Percentiles rank a stretch among this genome's conserved stretches.
These are phyloP conservation scores for Fulmarus glacialis DNA, from an alignment of 2,113 vertebrate species.

Conservation along the genomic window DNA sequence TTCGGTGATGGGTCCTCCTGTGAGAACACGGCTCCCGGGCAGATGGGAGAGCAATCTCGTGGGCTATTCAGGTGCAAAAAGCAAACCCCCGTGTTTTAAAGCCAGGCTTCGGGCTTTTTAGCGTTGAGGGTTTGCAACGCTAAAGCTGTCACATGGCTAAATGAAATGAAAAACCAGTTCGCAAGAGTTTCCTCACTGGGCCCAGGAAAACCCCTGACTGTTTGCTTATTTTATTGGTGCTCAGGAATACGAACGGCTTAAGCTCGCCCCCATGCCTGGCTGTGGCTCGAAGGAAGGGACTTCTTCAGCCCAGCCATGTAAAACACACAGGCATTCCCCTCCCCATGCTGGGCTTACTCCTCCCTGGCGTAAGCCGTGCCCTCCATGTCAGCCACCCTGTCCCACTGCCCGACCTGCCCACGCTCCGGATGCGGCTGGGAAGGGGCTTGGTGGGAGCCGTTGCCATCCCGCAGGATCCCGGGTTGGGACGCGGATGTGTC, in stretches of 20 bases:
- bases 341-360: accelerated
- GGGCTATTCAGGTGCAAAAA: background rate
- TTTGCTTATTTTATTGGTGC: background rate
- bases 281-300: background rate
- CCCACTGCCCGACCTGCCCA: background rate
- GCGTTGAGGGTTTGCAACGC: background rate
- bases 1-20: background rate
- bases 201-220: background rate
- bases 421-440: accelerated
- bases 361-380: background rate
- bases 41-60: accelerated
- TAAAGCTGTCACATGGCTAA: background rate
- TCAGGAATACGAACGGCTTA: background rate
- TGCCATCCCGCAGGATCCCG: background rate
- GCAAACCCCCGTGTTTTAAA: background rate
- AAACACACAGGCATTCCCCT: background rate
- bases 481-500: background rate
- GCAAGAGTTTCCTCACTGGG: background rate
- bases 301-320: background rate
- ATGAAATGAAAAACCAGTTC: background rate
- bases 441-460: background rate
- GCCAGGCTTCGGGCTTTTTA: background rate
- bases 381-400: accelerated
- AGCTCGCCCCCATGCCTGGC: background rate
- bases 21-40: accelerated